Evolutionary conservation across 2,888 invertebrate genomes (phyloP), one percentile per base, ranked within the genome.

Genomic region (Nomada ferruginata): DNA sequence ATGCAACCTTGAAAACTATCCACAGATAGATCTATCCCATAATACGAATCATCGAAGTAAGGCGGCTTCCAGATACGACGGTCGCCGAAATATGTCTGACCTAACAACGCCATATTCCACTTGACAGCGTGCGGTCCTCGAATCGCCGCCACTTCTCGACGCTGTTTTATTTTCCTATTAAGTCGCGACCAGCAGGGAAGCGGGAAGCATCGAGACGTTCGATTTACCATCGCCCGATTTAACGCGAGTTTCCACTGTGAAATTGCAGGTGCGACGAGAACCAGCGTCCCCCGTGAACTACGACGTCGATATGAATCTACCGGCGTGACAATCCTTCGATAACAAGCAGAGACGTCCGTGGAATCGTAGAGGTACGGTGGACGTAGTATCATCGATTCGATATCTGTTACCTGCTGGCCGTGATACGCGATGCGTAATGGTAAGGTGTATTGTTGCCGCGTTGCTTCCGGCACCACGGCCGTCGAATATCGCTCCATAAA

Each of bases 221-320:
- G 69, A 81, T 82, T 82, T 76, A 77, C 57, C 55, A 60, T 18
- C 57, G 20, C 36, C 23, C 70, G 75, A 55, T 82, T 61, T 63
- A 81, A 70, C 74, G 74, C 73, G 73, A 61, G 55, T 73, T 69
- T 65, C 69, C 66, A n/a, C 47, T 57, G 68, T 15, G 36, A 59
- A 73, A 72, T 76, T 53, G 83, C 82, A 76, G 76, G 82, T 83
- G 82, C 76, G 68, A 44, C 76, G 68, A 18, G 52, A 65, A 52
- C 20, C 64, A 23, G n/a, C 71, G 55, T 52, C 82, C 44, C 9
- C 44, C 15, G 73, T 77, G 72, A 83, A 83, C 68, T 80, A 82
- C 73, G 68, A 59, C 76, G 53, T 23, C 73, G 87, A 88, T 88
- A 87, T 61, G 20, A 63, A 87, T 88, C 88, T 87, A 87, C 73